A percentile compares a stretch with the other conserved stretches of the same genome.
These are phyloP conservation scores for Enteromius mattozi DNA, from an alignment of 2,797 vertebrate species.

Conservation along the genomic window DNA sequence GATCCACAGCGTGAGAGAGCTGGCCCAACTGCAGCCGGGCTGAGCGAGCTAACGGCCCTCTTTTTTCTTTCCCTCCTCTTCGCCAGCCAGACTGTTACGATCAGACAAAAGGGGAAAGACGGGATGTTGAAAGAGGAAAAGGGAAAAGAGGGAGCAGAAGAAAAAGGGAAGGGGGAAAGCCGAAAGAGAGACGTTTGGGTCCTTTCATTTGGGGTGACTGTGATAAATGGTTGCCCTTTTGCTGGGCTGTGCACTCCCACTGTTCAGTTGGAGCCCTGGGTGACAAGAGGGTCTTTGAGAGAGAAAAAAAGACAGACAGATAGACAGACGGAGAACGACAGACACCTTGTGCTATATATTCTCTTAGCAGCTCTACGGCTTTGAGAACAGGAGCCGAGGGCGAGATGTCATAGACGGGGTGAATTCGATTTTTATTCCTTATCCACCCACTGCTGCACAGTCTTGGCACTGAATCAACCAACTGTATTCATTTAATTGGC, in stretches of 20 bases:
- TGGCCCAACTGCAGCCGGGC: constrained; percentile 79
- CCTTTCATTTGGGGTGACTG: constrained; percentile 92
- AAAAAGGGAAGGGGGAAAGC: constrained; percentile 65
- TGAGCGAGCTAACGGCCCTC: constrained; percentile 79
- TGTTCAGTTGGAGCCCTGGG: constrained; percentile 83
- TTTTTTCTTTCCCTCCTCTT: constrained; percentile 72
- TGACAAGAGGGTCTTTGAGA: constrained; percentile 83
- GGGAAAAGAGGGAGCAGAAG: constrained; percentile 74
- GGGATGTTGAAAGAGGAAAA: constrained; percentile 60
- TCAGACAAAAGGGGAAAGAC: constrained; percentile 88
- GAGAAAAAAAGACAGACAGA: constrained; percentile 58
- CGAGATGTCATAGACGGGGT: constrained; percentile 61
- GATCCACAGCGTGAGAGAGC: constrained; percentile 85
- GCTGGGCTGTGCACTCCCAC: constrained; percentile 83
- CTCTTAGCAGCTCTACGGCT: constrained; percentile 48
- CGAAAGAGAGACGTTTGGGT: constrained; percentile 85
- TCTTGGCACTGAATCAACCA: constrained; percentile 38
- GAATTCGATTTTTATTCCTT: constrained; percentile 62
- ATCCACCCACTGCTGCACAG: constrained; percentile 47
- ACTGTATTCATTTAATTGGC: constrained; percentile 15
- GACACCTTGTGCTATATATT: constrained; percentile 45
- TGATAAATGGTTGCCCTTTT: constrained; percentile 95
- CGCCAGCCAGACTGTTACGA: constrained; percentile 66
- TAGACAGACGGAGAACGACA: constrained; percentile 44
- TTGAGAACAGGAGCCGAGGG: constrained; percentile 49